A percentile compares a stretch with the other conserved stretches of the same genome.
Conservation (phyloP, 2,888 invertebrate genomes). For the Drosophila monieri region DNA sequence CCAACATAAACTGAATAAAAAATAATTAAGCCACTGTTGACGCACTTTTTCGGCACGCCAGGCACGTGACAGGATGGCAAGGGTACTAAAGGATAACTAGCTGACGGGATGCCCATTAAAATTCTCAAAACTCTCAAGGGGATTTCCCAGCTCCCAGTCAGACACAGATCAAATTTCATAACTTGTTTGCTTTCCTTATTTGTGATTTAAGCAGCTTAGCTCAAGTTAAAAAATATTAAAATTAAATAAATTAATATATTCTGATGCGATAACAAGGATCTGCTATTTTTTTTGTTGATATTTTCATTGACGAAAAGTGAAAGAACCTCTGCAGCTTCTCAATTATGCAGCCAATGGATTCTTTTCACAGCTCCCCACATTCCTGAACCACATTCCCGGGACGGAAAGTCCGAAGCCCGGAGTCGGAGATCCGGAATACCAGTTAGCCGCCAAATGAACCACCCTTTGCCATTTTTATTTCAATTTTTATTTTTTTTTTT, state of each 20-base stretch:
- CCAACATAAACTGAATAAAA: conserved; percentile 60
- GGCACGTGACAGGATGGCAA: conserved; percentile 60
- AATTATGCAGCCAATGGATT: conserved; percentile 38
- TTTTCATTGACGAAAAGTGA: too few relatives aligned
- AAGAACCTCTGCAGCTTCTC: conserved; percentile 3
- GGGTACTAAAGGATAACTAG: conserved; percentile 4
- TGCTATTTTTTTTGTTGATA: too few relatives aligned
- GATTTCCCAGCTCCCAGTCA: not conserved
- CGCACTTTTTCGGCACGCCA: conserved; percentile 74
- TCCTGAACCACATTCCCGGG: conserved; percentile 28
- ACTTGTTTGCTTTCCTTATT: not conserved
- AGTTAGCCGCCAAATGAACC: conserved; percentile 37
- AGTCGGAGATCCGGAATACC: conserved; percentile 3
- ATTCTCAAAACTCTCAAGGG: not conserved
- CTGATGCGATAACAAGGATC: too few relatives aligned
- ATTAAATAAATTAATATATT: not conserved
- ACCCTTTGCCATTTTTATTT: conserved; percentile 22
- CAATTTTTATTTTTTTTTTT: conserved; percentile 17
- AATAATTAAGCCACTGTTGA: conserved; percentile 77
- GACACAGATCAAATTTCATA: not conserved
- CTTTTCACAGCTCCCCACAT: conserved; percentile 18
- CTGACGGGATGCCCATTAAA: conserved; percentile 9
- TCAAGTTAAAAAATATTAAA: not conserved
- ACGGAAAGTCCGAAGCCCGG: not conserved
- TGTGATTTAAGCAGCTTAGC: not conserved